Evolutionary conservation across 1,140 invertebrate genomes (phyloP), one percentile per base, ranked within the genome.

Genomic region (Anadara kagoshimensis): DNA sequence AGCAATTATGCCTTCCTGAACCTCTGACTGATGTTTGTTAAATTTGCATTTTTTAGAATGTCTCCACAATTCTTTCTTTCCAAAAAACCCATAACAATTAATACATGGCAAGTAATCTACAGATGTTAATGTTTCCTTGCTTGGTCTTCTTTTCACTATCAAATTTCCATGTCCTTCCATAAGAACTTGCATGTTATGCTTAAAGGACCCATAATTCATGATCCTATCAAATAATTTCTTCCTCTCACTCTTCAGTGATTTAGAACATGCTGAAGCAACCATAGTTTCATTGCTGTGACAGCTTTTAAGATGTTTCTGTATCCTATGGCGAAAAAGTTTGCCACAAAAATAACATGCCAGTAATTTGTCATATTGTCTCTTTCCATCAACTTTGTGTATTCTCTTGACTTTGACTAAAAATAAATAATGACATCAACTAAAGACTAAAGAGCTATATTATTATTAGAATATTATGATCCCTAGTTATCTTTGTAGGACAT

Each of bases 361-460:
- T 56, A 56, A 20, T 56, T 56, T 56, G 53, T 56, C 24, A 56
- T 56, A 56, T 56, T 56, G 53, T 56, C 53, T 56, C 53, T 56
- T 56, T 56, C 53, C 53, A 24, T 56, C 24, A 22, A 56, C 11
- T 56, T 56, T 56, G 53, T 56, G 53, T 22, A 56, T 56, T 56
- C 53, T 56, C 53, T 56, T 56, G 53, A 56, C 53, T 22, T 22
- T 56, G 53, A 56, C 53, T 56, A 24, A 56, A 56, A 56, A 56
- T 56, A 56, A 22, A 56, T 22, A n/a, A 22, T 22, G 24, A 22
- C 24, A 56, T 56, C 14, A 22, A 56, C 10, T 56, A 22, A 24
- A 56, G 22, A 56, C 18, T 56, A n/a, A 22, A 56, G 16, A 56
- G n/a, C 10, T 56, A 22, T 56, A 22, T 56, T 22, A 22, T 2